phyloP scores from a whole-genome alignment of 1,140 invertebrate genomes.

The Heterodera carotae region DNA sequence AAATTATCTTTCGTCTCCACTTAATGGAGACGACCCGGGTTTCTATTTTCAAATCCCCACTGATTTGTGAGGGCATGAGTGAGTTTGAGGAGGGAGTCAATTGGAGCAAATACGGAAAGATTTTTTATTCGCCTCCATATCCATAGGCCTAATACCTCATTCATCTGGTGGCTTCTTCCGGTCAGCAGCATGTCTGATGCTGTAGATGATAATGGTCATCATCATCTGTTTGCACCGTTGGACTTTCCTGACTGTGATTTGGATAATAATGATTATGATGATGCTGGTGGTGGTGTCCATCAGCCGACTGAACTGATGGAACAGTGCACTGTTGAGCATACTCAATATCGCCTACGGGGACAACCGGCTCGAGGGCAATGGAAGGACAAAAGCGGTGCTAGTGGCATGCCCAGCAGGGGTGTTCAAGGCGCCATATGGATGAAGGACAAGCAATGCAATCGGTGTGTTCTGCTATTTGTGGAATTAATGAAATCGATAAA shows the following conservation, averaged over 20 bases:
- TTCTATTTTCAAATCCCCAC: too few species aligned
- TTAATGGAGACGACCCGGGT: too few species aligned
- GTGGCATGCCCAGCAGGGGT: not conserved
- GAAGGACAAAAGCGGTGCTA: not conserved
- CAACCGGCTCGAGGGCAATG: not conserved
- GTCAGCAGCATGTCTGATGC: not conserved
- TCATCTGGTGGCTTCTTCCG: not conserved
- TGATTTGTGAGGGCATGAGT: too few species aligned
- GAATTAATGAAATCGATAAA: too few species aligned
- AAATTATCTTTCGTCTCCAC: not conserved
- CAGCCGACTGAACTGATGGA: constrained; percentile 29
- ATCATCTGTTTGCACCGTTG: not conserved
- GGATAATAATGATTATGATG: too few species aligned
- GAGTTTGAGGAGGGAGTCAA: too few species aligned
- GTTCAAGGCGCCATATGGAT: constrained; percentile 17
- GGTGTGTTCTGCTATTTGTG: not conserved
- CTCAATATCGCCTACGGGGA: constrained; percentile 8
- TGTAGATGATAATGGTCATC: not conserved
- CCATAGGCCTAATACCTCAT: not conserved
- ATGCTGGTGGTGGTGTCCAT: too few species aligned
- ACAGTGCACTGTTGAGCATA: constrained; percentile 35
- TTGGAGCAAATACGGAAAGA: too few species aligned
- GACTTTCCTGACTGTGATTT: constrained; percentile 4
- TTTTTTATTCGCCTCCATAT: too few species aligned
- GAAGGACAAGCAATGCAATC: constrained; percentile 15